Base-by-base conservation (phyloP, 2,797 vertebrate species). In the Furcifer pardalis region DNA sequence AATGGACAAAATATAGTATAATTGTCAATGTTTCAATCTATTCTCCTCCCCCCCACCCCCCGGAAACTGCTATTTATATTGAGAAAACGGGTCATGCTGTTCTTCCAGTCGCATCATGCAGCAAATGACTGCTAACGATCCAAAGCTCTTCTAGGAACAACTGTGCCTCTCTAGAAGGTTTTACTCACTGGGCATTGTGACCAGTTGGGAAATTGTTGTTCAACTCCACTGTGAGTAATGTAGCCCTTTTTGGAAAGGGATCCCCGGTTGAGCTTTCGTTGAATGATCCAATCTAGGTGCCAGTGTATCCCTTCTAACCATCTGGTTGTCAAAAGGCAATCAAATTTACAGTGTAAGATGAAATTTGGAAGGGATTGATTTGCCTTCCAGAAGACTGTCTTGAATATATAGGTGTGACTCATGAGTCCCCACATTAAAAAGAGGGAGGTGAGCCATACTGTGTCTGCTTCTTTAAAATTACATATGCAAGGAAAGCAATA, bases 391-490 rank as follows among this genome's bases (percentile, higher is more conserved):
- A 65, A 71, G 5, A 21, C 2, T 3, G 27, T n/a, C 8, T 69
- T 66, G 1, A 0, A 37, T 17, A 27, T 37, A 2, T 65, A 75
- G 1, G 37, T 7, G 25, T 8, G 52, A 7, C 13, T 3, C 82
- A 84, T 69, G 7, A 40, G 10, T 1, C 44, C 21, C 7, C 30
- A 56, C n/a, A 63, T n/a, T 30, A 46, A 69, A 37, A 40, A 30
- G 56, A 32, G 32, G 40, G 60, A n/a, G 56, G 72, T 35, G 77
- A 52, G 82, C 82, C 76, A 77, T 85, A 0, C 71, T 71, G 78
- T 0, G 84, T 32, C 93, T 95, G 93, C 82, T 91, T 92, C 94
- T 94, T 95, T 95, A 95, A 95, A 92, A 93, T 93, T 93, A 92
- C 88, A 92, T 89, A 92, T 89, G 92, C 92, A 87, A 1, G 60